Percentiles rank a stretch among this genome's conserved stretches.
phyloP scores from a whole-genome alignment of 1,140 invertebrate species.

The Procambarus virginalis region DNA sequence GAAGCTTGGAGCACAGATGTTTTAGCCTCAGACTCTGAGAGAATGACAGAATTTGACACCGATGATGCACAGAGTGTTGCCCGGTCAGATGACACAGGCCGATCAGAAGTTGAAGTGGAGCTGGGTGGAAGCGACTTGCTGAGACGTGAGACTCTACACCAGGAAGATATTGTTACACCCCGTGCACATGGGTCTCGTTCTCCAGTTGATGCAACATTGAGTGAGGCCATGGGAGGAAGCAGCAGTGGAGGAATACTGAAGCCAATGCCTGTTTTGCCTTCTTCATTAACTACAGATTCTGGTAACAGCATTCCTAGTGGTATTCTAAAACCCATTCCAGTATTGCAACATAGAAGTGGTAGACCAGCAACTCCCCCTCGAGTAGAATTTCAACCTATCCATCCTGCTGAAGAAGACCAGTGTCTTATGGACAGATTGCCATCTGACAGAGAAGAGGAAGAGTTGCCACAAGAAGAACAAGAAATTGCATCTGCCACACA shows the following conservation, averaged over 20 bases:
- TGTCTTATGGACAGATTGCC: conserved; percentile 47
- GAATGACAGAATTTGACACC: conserved; percentile 90
- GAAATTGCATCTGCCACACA: conserved; percentile 61
- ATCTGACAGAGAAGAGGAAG: conserved; percentile 43
- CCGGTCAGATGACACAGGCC: conserved; percentile 82
- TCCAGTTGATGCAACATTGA: conserved; percentile 41
- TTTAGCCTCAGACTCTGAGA: conserved; percentile 93
- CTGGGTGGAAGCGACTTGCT: conserved; percentile 70
- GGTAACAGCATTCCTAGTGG: conserved; percentile 45
- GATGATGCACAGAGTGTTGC: conserved; percentile 86
- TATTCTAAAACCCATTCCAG: conserved; percentile 57
- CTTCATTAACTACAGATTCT: conserved; percentile 8
- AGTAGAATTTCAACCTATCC: conserved; percentile 57
- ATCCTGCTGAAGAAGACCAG: conserved; percentile 31
- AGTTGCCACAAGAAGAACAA: conserved; percentile 47
- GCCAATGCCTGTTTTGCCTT: conserved; percentile 45
- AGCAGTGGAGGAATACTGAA: conserved; percentile 69
- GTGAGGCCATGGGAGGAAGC: conserved; percentile 65
- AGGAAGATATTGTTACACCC: conserved; percentile 64
- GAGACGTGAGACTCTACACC: conserved; percentile 63
- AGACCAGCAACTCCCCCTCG: conserved; percentile 54
- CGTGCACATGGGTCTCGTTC: conserved; percentile 48
- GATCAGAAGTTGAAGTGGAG: conserved; percentile 80
- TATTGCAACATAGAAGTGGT: conserved; percentile 38
- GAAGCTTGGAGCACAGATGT: conserved; percentile 99